Evolutionary conservation across 2,888 invertebrate species (phyloP).

Genomic region (Trichogramma evanescens): DNA sequence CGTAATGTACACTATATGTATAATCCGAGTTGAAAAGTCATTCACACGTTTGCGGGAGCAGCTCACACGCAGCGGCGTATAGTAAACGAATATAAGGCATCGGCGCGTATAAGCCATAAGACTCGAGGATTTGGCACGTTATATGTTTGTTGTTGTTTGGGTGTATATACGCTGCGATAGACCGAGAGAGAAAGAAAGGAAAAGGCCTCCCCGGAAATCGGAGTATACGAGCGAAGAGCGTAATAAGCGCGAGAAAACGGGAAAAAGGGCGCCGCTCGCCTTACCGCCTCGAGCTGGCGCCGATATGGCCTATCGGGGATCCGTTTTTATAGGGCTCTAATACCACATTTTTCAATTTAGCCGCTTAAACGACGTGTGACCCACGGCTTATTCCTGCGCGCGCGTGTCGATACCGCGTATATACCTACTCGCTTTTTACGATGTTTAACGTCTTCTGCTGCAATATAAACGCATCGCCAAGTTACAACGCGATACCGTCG

Average conservation of each 20-base stretch:
- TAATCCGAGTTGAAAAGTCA: slow-evolving; percentile 19
- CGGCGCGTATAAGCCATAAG: slow-evolving; percentile 18
- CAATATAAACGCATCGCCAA: too few species aligned
- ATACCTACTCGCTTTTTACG: slow-evolving; percentile 20
- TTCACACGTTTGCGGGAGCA: slow-evolving; percentile 18
- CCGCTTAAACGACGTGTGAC: slow-evolving; percentile 17
- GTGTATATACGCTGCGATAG: background rate
- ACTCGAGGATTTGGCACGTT: slow-evolving; percentile 20
- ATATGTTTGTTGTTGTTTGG: too few species aligned
- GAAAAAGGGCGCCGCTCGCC: too few species aligned
- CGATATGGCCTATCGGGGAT: slow-evolving; percentile 11
- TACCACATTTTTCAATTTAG: slow-evolving; percentile 17
- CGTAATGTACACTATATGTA: slow-evolving; percentile 13
- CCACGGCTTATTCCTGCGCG: background rate
- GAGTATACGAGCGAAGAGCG: slow-evolving; percentile 13
- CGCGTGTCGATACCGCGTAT: slow-evolving; percentile 1
- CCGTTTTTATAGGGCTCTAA: background rate
- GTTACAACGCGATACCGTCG: too few species aligned
- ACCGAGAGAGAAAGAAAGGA: background rate
- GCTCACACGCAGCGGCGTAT: background rate
- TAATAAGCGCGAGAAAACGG: slow-evolving; percentile 8
- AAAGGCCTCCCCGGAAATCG: slow-evolving; percentile 8
- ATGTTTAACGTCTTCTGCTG: slow-evolving; percentile 13
- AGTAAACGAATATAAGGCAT: slow-evolving; percentile 3
- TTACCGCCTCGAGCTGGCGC: background rate